phyloP scores from a whole-genome alignment of 2,113 vertebrate genomes.

The Trematomus loennbergii region DNA sequence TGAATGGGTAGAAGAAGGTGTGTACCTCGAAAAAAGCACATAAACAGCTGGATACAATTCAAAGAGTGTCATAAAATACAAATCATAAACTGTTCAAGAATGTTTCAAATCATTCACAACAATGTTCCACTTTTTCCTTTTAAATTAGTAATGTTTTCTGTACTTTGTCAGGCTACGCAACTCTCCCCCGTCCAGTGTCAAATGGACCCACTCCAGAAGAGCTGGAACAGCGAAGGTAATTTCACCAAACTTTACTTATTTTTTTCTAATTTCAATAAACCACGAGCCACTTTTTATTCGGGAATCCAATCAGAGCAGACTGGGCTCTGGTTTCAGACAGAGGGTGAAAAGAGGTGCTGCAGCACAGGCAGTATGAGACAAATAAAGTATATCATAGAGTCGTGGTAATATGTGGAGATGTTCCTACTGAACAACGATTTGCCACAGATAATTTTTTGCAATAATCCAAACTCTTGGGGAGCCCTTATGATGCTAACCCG shows the following conservation, averaged over 20 bases:
- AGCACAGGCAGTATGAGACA: too few relatives aligned
- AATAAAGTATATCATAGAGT: too few relatives aligned
- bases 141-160: not conserved
- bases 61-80: not conserved
- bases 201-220: constrained; percentile 90
- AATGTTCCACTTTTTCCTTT: not conserved
- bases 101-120: not conserved
- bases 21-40: constrained; percentile 4
- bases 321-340: too few relatives aligned
- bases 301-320: not conserved
- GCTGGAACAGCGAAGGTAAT: constrained; percentile 88
- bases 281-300: not conserved
- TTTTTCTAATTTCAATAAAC: not conserved
- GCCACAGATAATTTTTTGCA: too few relatives aligned
- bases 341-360: too few relatives aligned
- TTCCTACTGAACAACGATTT: too few relatives aligned
- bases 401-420: too few relatives aligned
- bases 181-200: constrained; percentile 80
- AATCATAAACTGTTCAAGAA: constrained; percentile 4
- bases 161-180: constrained; percentile 74
- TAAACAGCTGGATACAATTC: not conserved
- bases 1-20: not conserved
- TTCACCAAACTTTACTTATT: not conserved
- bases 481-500: too few relatives aligned
- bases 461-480: too few relatives aligned